These are phyloP conservation scores for Drosophila aff. DNA, from an alignment of 1,140 invertebrate species.

Conservation along the genomic window DNA sequence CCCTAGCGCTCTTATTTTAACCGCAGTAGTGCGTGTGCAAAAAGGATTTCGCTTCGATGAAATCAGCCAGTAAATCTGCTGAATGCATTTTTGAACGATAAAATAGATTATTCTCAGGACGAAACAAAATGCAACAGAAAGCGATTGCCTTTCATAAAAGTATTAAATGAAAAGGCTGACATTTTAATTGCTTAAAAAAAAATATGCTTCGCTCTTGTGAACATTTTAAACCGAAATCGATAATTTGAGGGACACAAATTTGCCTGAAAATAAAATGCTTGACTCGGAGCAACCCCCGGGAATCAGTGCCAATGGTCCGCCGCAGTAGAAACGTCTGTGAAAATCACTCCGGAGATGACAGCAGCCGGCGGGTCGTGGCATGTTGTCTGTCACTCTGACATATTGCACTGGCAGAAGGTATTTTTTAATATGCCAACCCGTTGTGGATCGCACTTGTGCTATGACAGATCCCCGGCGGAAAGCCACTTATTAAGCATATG, in stretches of 20 bases:
- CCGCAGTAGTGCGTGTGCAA: constrained; percentile 1
- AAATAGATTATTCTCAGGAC: constrained; percentile 24
- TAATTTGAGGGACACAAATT: not conserved
- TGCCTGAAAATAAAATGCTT: constrained; percentile 14
- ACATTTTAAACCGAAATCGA: constrained; percentile 13
- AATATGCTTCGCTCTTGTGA: constrained; percentile 27
- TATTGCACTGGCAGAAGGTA: constrained; percentile 31
- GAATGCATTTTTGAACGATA: constrained; percentile 36
- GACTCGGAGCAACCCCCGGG: constrained; percentile 3
- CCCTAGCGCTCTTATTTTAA: not conserved
- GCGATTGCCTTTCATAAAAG: constrained; percentile 46
- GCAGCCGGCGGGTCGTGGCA: constrained; percentile 27
- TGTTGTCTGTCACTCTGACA: constrained; percentile 37
- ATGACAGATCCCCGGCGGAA: constrained; percentile 13
- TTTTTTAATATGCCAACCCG: constrained; percentile 39
- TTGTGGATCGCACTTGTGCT: constrained; percentile 21
- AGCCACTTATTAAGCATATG: constrained; percentile 15
- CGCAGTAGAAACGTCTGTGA: constrained; percentile 26
- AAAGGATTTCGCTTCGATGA: constrained; percentile 34
- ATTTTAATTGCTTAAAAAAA: constrained; percentile 61
- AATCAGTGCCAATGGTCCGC: constrained; percentile 47
- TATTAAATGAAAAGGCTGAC: constrained; percentile 50
- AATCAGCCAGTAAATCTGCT: constrained; percentile 45
- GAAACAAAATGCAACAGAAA: constrained; percentile 9
- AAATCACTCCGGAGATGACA: constrained; percentile 38